Conservation (phyloP, 2,113 vertebrate genomes). For the Peromyscus leucopus region DNA sequence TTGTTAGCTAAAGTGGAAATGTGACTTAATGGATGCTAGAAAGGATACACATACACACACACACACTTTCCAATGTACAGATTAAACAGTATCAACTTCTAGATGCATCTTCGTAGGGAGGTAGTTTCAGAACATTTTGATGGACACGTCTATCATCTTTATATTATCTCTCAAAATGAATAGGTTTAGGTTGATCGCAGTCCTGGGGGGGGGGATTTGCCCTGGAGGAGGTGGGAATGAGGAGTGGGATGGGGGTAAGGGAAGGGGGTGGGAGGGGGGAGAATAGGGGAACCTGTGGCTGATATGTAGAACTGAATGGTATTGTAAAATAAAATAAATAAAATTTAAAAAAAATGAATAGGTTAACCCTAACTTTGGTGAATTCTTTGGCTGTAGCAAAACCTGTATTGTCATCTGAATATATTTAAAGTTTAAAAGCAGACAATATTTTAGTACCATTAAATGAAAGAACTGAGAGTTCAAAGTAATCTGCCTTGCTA, state of each 20-base stretch:
- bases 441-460: slow-evolving; percentile 3
- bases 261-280: no score
- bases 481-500: not conserved
- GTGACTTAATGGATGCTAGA: not conserved
- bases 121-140: not conserved
- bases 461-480: slow-evolving; percentile 33
- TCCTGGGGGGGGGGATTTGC: no score
- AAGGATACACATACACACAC: not conserved
- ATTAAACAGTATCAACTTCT: not conserved
- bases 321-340: no score
- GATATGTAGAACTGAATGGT: no score
- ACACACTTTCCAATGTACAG: not conserved
- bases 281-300: no score
- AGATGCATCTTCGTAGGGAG: not conserved
- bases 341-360: no score
- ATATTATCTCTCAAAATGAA: not conserved
- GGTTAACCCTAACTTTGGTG: not conserved
- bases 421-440: slow-evolving; percentile 25
- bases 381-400: not conserved
- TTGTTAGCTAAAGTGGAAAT: not conserved
- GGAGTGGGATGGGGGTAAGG: no score
- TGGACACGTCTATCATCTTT: not conserved
- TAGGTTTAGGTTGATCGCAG: no score
- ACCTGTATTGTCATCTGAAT: not conserved
- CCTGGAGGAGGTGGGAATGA: no score